phyloP scores from a whole-genome alignment of 2,113 vertebrate genomes.

The Fulica atra region DNA sequence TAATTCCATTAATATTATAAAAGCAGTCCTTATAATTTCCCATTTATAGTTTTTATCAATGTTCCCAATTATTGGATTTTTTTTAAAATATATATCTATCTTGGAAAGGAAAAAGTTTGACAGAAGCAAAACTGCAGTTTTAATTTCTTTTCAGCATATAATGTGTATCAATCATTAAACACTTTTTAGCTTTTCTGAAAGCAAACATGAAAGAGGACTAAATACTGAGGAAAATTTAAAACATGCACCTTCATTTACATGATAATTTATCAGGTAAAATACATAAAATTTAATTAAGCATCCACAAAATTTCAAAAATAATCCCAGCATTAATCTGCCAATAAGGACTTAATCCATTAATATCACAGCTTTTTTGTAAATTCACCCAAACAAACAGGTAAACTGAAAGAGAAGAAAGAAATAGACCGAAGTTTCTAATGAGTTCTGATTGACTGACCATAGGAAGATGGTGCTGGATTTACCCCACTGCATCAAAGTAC shows the following conservation, averaged over 20 bases:
- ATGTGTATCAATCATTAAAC: neutral
- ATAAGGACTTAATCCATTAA: neutral
- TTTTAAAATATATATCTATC: neutral
- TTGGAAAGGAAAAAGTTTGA: neutral
- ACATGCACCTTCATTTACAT: fast-evolving
- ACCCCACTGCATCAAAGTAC: neutral
- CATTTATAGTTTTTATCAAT: neutral
- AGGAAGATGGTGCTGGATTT: neutral
- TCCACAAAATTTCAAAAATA: neutral
- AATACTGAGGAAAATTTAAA: neutral
- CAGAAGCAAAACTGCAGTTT: neutral
- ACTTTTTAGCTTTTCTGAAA: neutral
- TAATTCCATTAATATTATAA: neutral
- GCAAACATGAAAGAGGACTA: neutral
- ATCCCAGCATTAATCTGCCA: neutral
- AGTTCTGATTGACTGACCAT: neutral
- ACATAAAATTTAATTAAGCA: neutral
- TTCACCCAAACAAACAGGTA: neutral
- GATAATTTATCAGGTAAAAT: neutral
- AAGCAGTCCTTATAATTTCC: neutral
- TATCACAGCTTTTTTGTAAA: neutral
- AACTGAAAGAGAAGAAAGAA: neutral
- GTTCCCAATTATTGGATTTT: neutral
- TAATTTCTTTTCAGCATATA: neutral
- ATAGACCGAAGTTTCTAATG: neutral